phyloP scores from a whole-genome alignment of 2,888 invertebrate species.

The Fragum fragum region DNA sequence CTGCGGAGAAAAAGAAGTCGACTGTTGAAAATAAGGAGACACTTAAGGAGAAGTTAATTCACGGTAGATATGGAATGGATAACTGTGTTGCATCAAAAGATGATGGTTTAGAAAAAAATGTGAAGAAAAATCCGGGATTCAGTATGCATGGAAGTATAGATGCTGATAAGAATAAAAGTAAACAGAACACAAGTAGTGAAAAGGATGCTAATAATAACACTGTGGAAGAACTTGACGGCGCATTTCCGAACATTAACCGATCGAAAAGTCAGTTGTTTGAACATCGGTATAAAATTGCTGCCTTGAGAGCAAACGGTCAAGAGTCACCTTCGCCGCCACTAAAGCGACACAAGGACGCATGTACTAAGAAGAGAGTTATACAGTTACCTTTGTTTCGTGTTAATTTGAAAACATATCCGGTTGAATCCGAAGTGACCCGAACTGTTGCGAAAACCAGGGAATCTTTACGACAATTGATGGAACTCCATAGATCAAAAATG shows the following conservation, averaged over 20 bases:
- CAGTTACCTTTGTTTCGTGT: slow-evolving; percentile 66
- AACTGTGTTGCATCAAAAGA: background rate
- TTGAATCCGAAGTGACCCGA: slow-evolving; percentile 57
- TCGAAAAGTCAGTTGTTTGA: slow-evolving; percentile 63
- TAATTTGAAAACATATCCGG: slow-evolving; percentile 57
- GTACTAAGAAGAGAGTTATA: slow-evolving; percentile 56
- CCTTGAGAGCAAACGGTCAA: slow-evolving; percentile 51
- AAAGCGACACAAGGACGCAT: slow-evolving; percentile 32
- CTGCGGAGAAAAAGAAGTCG: slow-evolving; percentile 12
- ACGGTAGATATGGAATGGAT: background rate
- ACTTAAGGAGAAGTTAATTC: background rate
- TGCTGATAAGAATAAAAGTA: background rate
- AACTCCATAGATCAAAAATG: slow-evolving; percentile 57
- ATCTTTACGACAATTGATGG: slow-evolving; percentile 62
- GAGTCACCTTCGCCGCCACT: slow-evolving; percentile 45
- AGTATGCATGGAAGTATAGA: slow-evolving; percentile 8
- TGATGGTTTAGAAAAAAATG: slow-evolving; percentile 6
- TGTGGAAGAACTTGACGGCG: background rate
- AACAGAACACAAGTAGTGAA: slow-evolving; percentile 7
- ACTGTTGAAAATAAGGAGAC: slow-evolving; percentile 1
- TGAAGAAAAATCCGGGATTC: background rate
- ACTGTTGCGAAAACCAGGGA: slow-evolving; percentile 64
- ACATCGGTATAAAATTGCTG: slow-evolving; percentile 60
- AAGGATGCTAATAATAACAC: background rate
- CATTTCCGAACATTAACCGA: slow-evolving; percentile 32